Percentiles rank a stretch among this genome's conserved stretches.
phyloP scores from a whole-genome alignment of 92 coral and sea anemone species.

The Chrysogorgia sp. region DNA sequence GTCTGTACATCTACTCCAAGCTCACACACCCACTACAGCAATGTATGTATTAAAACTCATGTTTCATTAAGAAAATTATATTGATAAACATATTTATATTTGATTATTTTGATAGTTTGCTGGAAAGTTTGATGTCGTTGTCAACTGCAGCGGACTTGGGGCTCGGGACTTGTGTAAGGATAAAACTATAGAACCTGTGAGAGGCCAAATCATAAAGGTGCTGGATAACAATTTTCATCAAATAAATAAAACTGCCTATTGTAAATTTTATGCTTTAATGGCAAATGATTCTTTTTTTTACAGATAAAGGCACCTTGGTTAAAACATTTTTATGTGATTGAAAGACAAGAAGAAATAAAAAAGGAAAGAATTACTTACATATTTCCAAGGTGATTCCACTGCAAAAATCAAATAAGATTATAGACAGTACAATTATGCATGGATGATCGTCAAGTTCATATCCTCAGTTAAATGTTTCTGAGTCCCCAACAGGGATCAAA shows the following conservation, averaged over 20 bases:
- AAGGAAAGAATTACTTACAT: constrained; percentile 64
- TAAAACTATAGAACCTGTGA: constrained; percentile 60
- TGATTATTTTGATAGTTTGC: constrained; percentile 62
- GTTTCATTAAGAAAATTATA: too few species aligned
- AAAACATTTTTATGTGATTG: constrained; percentile 55
- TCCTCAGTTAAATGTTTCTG: too few species aligned
- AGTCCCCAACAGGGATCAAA: too few species aligned
- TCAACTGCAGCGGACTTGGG: constrained; percentile 81
- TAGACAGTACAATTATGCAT: background rate
- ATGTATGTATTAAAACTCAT: too few species aligned
- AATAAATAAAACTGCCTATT: too few species aligned
- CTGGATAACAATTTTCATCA: too few species aligned
- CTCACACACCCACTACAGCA: too few species aligned
- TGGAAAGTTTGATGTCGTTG: constrained; percentile 82
- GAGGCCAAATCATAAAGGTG: constrained; percentile 93
- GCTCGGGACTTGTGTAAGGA: constrained; percentile 76
- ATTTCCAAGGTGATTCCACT: constrained; percentile 72
- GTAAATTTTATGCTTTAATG: background rate
- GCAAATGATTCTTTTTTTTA: background rate
- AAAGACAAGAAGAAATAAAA: constrained; percentile 22
- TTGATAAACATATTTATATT: too few species aligned
- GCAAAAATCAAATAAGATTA: background rate
- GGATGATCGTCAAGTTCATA: too few species aligned
- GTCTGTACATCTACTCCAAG: too few species aligned
- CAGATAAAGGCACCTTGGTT: constrained; percentile 91